Evolutionary conservation across 2,888 invertebrate genomes (phyloP), one percentile per base, ranked within the genome.

Genomic region (Celastrina argiolus): DNA sequence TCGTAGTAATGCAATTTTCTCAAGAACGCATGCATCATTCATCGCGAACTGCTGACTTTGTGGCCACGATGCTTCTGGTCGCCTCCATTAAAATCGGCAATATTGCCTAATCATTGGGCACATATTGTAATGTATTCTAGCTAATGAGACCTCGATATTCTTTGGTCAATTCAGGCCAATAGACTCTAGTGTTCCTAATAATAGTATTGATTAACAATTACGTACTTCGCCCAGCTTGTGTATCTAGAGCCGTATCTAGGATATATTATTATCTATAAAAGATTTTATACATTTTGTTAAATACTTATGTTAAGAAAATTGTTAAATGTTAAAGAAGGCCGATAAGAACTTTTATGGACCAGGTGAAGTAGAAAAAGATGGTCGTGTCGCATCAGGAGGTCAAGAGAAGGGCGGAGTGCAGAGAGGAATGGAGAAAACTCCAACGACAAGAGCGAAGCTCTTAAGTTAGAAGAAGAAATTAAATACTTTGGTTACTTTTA

Each of bases 91-190:
- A 61, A 61, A 36, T 61, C 61, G 39, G 61, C 34, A 18, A 61
- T 59, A 34, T 26, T 61, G 22, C 61, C 39, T 61, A 61, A 61
- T 61, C 18, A 61, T 61, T 61, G 61, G 39, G 39, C 61, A 39
- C 61, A 61, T 58, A 58, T 51, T 51, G 34, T 36, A 61, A 61
- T 61, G 22, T 39, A 61, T 39, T 61, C 61, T 22, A 10, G 34
- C 31, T 16, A 16, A 59, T 59, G n/a, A 34, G 31, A 14, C 8
- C 34, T 59, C 31, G 10, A 59, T 31, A 34, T 59, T 59, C 59
- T 59, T 59, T 59, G 34, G 16, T 1, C 59, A 59, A 59, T 34
- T 59, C 34, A 59, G 34, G 51, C 22, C 26, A 22, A 51, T 51
- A 34, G 34, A 31, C 10, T 31, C 58, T 31, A 59, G 51, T 14